Percentiles rank a stretch among this genome's conserved stretches.
Conservation (phyloP, 2,797 vertebrate species). For the Artibeus jamaicensis region DNA sequence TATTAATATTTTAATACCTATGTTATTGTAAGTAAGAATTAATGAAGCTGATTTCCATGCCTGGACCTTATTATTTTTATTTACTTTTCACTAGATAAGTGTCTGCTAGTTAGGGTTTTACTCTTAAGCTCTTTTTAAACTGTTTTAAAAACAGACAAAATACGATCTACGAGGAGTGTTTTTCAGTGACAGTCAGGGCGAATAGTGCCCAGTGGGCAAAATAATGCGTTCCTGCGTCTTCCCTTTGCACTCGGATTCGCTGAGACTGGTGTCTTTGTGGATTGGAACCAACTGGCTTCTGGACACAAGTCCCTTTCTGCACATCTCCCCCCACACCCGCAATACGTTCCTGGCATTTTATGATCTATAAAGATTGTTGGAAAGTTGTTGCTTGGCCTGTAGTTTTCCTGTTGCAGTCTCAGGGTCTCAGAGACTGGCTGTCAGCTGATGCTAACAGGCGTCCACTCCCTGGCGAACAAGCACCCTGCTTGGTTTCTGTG, state of each 20-base stretch:
- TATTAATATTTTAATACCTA: background rate
- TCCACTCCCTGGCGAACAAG: background rate
- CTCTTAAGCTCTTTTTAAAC: background rate
- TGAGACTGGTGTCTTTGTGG: background rate
- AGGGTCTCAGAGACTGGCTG: background rate
- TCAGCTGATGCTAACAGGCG: background rate
- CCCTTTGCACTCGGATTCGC: background rate
- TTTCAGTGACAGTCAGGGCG: background rate
- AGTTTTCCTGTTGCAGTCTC: background rate
- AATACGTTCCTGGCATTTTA: background rate
- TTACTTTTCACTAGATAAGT: background rate
- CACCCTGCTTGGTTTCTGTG: conserved; percentile 9
- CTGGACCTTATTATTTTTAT: background rate
- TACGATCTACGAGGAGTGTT: background rate
- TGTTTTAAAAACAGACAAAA: background rate
- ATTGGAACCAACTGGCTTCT: background rate
- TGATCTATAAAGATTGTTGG: background rate
- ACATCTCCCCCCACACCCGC: too few relatives aligned
- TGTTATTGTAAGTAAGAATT: background rate
- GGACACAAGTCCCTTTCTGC: background rate
- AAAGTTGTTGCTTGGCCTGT: background rate
- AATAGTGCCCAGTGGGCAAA: background rate
- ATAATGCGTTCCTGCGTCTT: background rate
- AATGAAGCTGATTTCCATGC: background rate
- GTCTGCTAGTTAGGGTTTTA: background rate